Percentiles rank a stretch among this genome's conserved stretches.
Evolutionary conservation across 2,113 vertebrate genomes (phyloP).

Genomic region (Sialia sialis): DNA sequence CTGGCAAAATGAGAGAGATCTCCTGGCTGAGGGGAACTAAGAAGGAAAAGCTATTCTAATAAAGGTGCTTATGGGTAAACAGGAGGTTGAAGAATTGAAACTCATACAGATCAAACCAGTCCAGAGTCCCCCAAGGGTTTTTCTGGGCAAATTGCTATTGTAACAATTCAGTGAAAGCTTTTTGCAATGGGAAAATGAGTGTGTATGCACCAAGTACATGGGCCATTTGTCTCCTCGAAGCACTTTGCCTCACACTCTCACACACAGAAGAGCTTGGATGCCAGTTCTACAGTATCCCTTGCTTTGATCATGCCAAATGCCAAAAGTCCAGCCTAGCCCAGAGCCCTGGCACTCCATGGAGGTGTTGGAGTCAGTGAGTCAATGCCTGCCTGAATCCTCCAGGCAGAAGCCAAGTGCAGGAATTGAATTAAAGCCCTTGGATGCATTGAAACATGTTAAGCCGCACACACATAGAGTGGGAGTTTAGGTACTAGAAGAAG

Average conservation of each 20-base stretch:
- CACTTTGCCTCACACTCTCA: not conserved
- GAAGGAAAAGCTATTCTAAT: not conserved
- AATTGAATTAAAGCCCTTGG: no score
- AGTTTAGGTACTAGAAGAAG: no score
- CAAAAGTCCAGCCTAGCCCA: not conserved
- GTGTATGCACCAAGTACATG: accelerated
- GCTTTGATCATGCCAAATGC: not conserved
- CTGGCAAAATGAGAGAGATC: not conserved
- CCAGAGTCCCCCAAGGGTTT: not conserved
- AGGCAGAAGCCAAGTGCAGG: no score
- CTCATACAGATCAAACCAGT: not conserved
- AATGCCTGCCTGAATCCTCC: no score
- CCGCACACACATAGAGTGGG: no score
- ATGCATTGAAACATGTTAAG: no score
- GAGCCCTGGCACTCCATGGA: accelerated
- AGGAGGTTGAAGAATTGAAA: not conserved
- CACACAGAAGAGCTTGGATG: not conserved
- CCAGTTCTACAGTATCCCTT: not conserved
- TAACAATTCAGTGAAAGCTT: not conserved
- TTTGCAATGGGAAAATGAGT: not conserved
- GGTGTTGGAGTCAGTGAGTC: no score
- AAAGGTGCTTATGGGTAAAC: not conserved
- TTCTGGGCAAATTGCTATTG: not conserved
- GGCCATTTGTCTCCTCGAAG: not conserved
- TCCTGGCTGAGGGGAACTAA: not conserved